Percentiles rank a stretch among this genome's conserved stretches.
Evolutionary conservation across 1,140 invertebrate genomes (phyloP).

Genomic region (Melanaphis sacchari): DNA sequence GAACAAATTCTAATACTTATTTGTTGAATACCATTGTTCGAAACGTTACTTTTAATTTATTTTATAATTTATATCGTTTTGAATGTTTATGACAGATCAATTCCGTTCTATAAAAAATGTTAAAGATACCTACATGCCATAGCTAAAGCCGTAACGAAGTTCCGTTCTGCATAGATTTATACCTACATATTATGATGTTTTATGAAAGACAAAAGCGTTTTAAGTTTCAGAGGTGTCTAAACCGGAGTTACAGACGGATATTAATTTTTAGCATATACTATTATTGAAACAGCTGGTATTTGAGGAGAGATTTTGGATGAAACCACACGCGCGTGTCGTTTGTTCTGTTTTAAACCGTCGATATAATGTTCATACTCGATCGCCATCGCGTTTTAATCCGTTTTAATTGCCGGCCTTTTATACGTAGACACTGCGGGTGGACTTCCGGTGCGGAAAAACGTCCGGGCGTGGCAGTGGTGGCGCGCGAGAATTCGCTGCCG

Average conservation of each 20-base stretch:
- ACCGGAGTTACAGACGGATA: not conserved
- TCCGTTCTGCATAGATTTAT: too few species aligned
- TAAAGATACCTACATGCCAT: not conserved
- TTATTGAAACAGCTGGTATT: not conserved
- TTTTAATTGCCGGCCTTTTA: not conserved
- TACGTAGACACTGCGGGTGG: not conserved
- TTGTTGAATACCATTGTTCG: not conserved
- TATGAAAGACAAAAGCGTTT: not conserved
- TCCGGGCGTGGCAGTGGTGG: not conserved
- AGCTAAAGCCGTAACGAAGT: too few species aligned
- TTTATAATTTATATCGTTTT: not conserved
- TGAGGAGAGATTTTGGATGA: not conserved
- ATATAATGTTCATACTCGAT: not conserved
- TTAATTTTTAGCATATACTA: not conserved
- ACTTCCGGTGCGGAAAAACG: not conserved
- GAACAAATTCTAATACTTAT: not conserved
- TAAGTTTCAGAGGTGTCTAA: not conserved
- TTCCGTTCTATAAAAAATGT: not conserved
- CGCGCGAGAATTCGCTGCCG: too few species aligned
- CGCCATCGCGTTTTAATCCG: conserved; percentile 23
- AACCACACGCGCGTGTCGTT: not conserved
- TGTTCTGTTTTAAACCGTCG: not conserved
- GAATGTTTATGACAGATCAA: not conserved
- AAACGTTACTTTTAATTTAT: not conserved
- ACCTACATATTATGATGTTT: not conserved